These are phyloP conservation scores for Echiichthys vipera DNA, from an alignment of 2,797 vertebrate species.

Conservation along the genomic window DNA sequence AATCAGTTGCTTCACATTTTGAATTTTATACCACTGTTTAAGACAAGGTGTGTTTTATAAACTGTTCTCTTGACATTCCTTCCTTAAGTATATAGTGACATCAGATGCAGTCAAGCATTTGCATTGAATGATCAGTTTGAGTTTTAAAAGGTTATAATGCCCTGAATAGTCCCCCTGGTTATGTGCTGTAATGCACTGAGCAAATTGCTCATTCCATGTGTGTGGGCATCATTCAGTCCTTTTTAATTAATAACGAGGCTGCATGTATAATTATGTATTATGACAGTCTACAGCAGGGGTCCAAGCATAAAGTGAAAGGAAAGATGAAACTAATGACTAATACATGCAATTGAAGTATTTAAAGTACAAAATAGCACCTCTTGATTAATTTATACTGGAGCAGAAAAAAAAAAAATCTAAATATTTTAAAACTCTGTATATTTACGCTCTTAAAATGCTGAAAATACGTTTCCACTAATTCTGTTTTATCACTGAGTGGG, in stretches of 20 bases:
- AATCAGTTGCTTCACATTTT: not conserved
- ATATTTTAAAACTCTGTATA: not conserved
- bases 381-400: not conserved
- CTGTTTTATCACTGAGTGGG: not conserved
- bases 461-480: constrained; percentile 1
- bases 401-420: not conserved
- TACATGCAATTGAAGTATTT: not conserved
- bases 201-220: constrained; percentile 11
- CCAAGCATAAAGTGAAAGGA: not conserved
- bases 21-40: not conserved
- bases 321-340: constrained; percentile 8
- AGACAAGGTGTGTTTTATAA: no score
- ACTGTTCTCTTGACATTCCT: not conserved
- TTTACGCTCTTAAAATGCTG: not conserved
- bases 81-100: not conserved
- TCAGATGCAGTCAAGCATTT: not conserved
- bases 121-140: not conserved
- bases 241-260: constrained; percentile 23
- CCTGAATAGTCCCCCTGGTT: not conserved
- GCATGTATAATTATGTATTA: constrained; percentile 29
- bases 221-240: constrained; percentile 11
- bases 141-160: constrained; percentile 3
- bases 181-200: constrained; percentile 2
- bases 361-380: not conserved
- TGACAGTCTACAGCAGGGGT: not conserved